These are phyloP conservation scores for Argyrosomus regius DNA, from an alignment of 2,797 vertebrate species.

Conservation along the genomic window DNA sequence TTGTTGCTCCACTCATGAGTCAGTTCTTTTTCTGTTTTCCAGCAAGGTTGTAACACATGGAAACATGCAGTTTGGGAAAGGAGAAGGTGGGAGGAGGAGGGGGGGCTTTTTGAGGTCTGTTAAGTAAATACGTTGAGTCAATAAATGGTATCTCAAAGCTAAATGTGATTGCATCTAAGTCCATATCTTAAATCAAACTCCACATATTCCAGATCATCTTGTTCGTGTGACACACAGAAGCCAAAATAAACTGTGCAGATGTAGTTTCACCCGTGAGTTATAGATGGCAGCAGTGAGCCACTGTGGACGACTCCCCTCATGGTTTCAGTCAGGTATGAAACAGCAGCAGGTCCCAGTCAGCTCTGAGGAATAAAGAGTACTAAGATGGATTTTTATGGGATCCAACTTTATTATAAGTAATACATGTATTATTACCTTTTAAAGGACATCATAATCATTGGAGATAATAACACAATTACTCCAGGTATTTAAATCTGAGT, in stretches of 20 bases:
- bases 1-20: slow-evolving; percentile 75
- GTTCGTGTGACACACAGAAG: slow-evolving; percentile 28
- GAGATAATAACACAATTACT: not conserved
- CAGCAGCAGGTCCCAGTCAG: not conserved
- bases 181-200: slow-evolving; percentile 67
- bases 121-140: slow-evolving; percentile 70
- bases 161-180: slow-evolving; percentile 66
- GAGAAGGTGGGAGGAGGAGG: not conserved
- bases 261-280: slow-evolving; percentile 68
- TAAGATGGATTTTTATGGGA: not conserved
- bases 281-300: slow-evolving; percentile 94
- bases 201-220: slow-evolving; percentile 62
- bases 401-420: not conserved
- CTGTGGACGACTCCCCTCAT: slow-evolving; percentile 57
- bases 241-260: slow-evolving; percentile 42
- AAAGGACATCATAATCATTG: not conserved
- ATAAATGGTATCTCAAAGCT: slow-evolving; percentile 74
- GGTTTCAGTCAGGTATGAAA: not conserved
- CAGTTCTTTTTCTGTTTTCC: slow-evolving; percentile 75
- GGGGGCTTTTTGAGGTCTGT: slow-evolving; percentile 61
- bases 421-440: not conserved
- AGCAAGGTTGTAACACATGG: slow-evolving; percentile 71
- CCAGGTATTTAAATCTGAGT: not conserved
- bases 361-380: not conserved
- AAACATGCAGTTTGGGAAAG: slow-evolving; percentile 68